Conservation (phyloP, 2,888 invertebrate genomes). For the Drosophila pseudotalamancana region DNA sequence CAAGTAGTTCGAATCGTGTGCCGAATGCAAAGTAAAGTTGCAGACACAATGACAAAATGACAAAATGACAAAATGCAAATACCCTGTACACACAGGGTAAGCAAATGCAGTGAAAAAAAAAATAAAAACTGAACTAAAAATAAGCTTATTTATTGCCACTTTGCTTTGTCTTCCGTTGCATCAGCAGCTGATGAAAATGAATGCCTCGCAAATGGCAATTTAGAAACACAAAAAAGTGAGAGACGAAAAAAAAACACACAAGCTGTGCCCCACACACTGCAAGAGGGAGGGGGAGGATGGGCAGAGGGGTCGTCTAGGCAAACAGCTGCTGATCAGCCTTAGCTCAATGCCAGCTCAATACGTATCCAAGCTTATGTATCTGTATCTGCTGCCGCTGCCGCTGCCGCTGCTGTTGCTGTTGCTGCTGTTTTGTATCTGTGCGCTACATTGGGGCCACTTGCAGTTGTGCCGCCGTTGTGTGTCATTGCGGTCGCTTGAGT, state of each 20-base stretch:
- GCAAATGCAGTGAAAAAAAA: slow-evolving; percentile 17
- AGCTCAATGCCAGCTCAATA: slow-evolving; percentile 68
- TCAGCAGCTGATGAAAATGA: slow-evolving; percentile 60
- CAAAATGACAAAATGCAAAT: neutral
- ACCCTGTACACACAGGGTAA: too few relatives aligned
- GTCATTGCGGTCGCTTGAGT: slow-evolving; percentile 54
- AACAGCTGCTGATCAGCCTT: slow-evolving; percentile 44
- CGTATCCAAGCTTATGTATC: slow-evolving; percentile 56
- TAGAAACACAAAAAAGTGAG: slow-evolving; percentile 16
- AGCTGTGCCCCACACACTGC: too few relatives aligned
- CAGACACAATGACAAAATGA: too few relatives aligned
- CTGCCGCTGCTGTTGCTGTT: slow-evolving; percentile 27
- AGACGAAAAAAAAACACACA: too few relatives aligned
- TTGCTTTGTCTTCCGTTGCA: slow-evolving; percentile 68
- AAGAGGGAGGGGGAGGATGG: neutral
- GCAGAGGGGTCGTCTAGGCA: neutral
- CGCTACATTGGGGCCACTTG: slow-evolving; percentile 71
- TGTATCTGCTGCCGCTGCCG: slow-evolving; percentile 18
- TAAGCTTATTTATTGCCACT: slow-evolving; percentile 60
- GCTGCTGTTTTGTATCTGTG: slow-evolving; percentile 54
- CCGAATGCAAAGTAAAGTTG: too few relatives aligned
- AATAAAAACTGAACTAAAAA: slow-evolving; percentile 41
- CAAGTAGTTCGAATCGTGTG: too few relatives aligned
- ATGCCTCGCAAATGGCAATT: slow-evolving; percentile 54
- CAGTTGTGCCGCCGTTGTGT: slow-evolving; percentile 50